Percentiles rank a stretch among this genome's conserved stretches.
These are phyloP conservation scores for Bufotes viridis DNA, from an alignment of 2,797 vertebrate species.

Conservation along the genomic window DNA sequence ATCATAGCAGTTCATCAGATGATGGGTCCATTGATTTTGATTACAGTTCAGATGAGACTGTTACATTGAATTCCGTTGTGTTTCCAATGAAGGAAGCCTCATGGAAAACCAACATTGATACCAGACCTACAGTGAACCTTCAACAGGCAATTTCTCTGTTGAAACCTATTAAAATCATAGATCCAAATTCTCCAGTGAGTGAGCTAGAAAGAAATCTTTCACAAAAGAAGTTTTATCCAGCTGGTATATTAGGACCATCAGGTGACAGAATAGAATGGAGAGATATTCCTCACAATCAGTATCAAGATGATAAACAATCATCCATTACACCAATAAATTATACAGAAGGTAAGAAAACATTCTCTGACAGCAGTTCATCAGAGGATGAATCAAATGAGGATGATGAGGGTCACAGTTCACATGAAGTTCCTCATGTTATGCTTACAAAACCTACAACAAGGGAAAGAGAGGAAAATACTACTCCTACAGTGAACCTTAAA, in stretches of 20 bases:
- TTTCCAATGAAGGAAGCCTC: background rate
- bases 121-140: slow-evolving; percentile 15
- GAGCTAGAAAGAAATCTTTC: no score
- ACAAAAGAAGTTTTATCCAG: background rate
- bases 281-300: no score
- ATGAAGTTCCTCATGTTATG: background rate
- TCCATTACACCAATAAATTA: background rate
- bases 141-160: slow-evolving; percentile 6
- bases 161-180: slow-evolving; percentile 18
- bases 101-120: background rate
- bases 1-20: background rate
- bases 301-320: background rate
- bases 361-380: slow-evolving; percentile 50
- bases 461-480: background rate
- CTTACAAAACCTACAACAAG: background rate
- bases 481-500: slow-evolving; percentile 8
- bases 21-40: slow-evolving; percentile 31
- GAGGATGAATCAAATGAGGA: background rate
- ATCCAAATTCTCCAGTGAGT: background rate
- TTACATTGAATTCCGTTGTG: background rate
- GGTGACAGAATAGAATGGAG: background rate
- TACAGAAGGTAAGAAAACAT: background rate
- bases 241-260: background rate
- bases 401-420: background rate
- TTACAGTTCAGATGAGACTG: background rate